Evolutionary conservation across 1,140 invertebrate species (phyloP).

Genomic region (Drosophila tropicalis): DNA sequence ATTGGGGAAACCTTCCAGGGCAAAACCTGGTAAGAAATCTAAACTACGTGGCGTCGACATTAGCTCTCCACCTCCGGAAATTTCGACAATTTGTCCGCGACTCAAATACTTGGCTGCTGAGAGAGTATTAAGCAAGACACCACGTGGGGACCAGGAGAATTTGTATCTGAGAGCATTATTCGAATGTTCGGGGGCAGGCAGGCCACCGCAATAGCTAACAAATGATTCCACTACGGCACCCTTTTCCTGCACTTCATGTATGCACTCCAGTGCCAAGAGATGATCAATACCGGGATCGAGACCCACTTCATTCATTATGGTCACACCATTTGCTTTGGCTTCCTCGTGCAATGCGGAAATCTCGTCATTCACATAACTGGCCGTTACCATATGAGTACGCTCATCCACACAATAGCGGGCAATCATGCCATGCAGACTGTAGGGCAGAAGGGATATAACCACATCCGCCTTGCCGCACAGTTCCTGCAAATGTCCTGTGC

Average conservation of each 20-base stretch:
- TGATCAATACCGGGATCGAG: constrained; percentile 99
- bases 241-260: constrained; percentile 92
- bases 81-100: constrained; percentile 94
- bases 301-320: constrained; percentile 96
- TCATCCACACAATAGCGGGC: constrained; percentile 94
- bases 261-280: constrained; percentile 97
- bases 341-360: constrained; percentile 91
- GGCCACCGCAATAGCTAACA: constrained; percentile 97
- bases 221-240: constrained; percentile 95
- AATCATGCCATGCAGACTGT: constrained; percentile 92
- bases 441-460: constrained; percentile 96
- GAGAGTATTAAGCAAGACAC: constrained; percentile 95
- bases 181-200: constrained; percentile 97
- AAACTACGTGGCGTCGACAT: constrained; percentile 91
- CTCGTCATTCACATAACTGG: constrained; percentile 95
- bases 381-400: constrained; percentile 97
- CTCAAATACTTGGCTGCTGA: constrained; percentile 94
- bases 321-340: constrained; percentile 93
- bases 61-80: constrained; percentile 94
- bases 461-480: constrained; percentile 91
- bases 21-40: constrained; percentile 97
- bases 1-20: constrained; percentile 97
- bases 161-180: constrained; percentile 98
- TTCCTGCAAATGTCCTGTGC: constrained; percentile 88
- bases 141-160: constrained; percentile 98